A percentile compares a stretch with the other conserved stretches of the same genome.
Conservation (phyloP, 2,113 vertebrate genomes). For the Stigmatopora argus region DNA sequence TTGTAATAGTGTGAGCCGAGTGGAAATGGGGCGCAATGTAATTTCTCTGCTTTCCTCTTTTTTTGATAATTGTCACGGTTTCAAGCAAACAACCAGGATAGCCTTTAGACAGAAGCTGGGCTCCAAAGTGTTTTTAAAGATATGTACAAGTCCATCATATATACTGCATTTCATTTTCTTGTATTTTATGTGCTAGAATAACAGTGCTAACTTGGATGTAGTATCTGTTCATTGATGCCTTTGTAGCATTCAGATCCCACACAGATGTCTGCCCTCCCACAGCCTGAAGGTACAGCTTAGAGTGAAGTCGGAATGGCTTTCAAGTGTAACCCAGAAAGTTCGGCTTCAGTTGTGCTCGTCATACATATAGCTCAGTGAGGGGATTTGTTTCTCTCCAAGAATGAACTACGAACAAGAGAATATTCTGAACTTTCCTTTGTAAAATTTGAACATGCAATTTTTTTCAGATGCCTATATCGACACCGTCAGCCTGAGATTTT, state of each 20-base stretch:
- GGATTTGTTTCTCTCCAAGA: conserved; percentile 21
- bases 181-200: conserved; percentile 55
- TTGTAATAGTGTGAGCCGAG: neutral
- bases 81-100: neutral
- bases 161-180: conserved; percentile 17
- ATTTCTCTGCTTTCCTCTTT: too few species aligned
- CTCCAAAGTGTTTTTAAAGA: conserved; percentile 11
- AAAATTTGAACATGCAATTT: neutral
- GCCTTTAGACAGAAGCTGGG: neutral
- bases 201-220: conserved; percentile 62
- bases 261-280: conserved; percentile 56
- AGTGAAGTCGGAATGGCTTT: conserved; percentile 48
- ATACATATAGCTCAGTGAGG: conserved; percentile 39
- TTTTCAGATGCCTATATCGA: neutral
- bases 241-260: conserved; percentile 64
- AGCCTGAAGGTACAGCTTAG: conserved; percentile 49
- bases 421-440: neutral
- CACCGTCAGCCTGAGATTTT: neutral
- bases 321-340: conserved; percentile 51
- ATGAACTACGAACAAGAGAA: conserved; percentile 21
- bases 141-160: conserved; percentile 25
- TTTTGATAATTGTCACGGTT: neutral
- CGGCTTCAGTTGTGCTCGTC: conserved; percentile 47
- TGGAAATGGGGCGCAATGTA: neutral
- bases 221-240: conserved; percentile 69